A percentile compares a stretch with the other conserved stretches of the same genome.
These are phyloP conservation scores for Augochlora pura DNA, from an alignment of 1,140 invertebrate species.

Conservation along the genomic window DNA sequence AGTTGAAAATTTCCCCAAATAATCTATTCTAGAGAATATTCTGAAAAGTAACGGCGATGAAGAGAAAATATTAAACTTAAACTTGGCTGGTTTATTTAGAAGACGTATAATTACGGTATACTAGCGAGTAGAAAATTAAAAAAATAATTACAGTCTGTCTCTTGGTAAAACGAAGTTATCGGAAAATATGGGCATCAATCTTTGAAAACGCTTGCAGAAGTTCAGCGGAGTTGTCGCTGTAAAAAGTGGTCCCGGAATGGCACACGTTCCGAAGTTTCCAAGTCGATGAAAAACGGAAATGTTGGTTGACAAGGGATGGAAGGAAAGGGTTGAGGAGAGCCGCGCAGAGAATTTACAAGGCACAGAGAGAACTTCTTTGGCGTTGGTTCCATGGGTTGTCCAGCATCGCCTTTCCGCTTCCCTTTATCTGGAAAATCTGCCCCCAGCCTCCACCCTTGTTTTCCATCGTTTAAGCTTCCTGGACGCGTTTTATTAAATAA, in stretches of 20 bases:
- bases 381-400: conserved; percentile 60
- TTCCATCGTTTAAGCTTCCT: conserved; percentile 45
- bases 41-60: too few relatives aligned
- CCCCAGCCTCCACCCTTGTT: background rate
- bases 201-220: background rate
- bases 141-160: too few relatives aligned
- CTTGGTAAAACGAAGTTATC: too few relatives aligned
- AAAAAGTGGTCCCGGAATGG: conserved; percentile 27
- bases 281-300: background rate
- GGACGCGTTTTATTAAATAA: conserved; percentile 73
- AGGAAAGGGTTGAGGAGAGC: conserved; percentile 25
- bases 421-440: conserved; percentile 40
- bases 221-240: background rate
- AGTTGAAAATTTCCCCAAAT: too few relatives aligned
- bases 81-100: too few relatives aligned
- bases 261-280: conserved; percentile 15
- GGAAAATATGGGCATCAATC: too few relatives aligned
- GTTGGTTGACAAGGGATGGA: background rate
- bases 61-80: too few relatives aligned
- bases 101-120: too few relatives aligned
- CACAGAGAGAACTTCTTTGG: conserved; percentile 40
- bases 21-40: too few relatives aligned
- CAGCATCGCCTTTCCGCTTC: conserved; percentile 14
- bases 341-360: conserved; percentile 42
- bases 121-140: too few relatives aligned